Conservation (phyloP, 2,797 vertebrate species). For the Aselliscus stoliczkanus region DNA sequence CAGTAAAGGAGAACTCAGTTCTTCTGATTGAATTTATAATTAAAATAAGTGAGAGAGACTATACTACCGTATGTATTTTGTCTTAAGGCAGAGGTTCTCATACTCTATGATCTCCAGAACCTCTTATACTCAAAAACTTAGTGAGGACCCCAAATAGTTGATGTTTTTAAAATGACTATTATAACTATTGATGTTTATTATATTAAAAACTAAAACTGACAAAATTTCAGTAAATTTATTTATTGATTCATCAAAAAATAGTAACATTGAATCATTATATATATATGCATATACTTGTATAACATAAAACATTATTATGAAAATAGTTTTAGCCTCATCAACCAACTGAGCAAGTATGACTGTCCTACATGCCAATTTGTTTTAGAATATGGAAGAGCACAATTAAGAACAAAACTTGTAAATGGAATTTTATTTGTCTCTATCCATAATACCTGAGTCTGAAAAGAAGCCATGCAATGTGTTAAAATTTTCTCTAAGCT, state of each 20-base stretch:
- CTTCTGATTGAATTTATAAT: not conserved
- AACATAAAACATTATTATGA: not conserved
- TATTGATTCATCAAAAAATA: not conserved
- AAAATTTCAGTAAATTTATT: not conserved
- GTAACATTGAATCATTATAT: not conserved
- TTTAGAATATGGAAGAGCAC: not conserved
- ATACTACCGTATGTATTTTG: not conserved
- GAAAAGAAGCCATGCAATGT: not conserved
- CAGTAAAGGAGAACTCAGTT: not conserved
- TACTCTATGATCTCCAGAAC: not conserved
- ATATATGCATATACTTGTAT: not conserved
- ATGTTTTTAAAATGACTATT: not conserved
- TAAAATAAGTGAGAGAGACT: not conserved
- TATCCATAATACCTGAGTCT: not conserved
- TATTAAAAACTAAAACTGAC: not conserved
- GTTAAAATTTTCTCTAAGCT: not conserved
- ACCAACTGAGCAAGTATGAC: not conserved
- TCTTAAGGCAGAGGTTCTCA: not conserved
- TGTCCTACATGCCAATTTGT: not conserved
- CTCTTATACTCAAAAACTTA: not conserved
- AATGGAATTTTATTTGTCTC: not conserved
- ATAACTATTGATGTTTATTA: not conserved
- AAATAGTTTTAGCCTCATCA: not conserved
- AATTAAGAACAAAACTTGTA: not conserved
- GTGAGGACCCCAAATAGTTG: not conserved